phyloP scores from a whole-genome alignment of 2,797 vertebrate species.

The Chaetodon trifasciatus region DNA sequence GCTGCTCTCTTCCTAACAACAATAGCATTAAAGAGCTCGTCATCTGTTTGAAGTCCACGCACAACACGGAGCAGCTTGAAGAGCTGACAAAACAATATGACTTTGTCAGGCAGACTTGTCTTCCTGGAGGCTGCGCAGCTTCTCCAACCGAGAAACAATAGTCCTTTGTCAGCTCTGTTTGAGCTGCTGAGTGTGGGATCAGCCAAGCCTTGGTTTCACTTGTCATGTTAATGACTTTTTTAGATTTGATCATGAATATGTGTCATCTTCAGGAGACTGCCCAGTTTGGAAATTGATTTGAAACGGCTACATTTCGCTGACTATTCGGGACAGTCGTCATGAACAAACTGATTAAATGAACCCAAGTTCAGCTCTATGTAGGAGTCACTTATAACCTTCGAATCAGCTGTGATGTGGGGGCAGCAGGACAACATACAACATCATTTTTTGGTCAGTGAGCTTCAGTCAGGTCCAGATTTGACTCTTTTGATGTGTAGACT shows the following conservation, averaged over 20 bases:
- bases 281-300: conserved; percentile 31
- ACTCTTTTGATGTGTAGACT: not conserved
- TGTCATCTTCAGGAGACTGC: conserved; percentile 15
- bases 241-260: conserved; percentile 47
- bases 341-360: conserved; percentile 14
- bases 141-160: conserved; percentile 56
- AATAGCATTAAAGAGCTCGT: conserved; percentile 66
- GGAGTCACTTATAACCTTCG: not conserved
- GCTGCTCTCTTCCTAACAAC: conserved; percentile 56
- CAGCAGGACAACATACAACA: not conserved
- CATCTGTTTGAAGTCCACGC: conserved; percentile 58
- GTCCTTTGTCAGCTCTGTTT: conserved; percentile 54
- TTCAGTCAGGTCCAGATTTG: not conserved
- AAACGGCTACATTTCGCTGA: not conserved
- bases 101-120: conserved; percentile 45
- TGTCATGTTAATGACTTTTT: conserved; percentile 56
- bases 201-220: conserved; percentile 49
- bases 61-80: conserved; percentile 36
- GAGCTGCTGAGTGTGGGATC: conserved; percentile 51
- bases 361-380: not conserved
- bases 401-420: not conserved
- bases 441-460: not conserved
- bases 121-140: conserved; percentile 46
- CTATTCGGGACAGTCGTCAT: not conserved
- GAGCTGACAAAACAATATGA: conserved; percentile 61